A percentile compares a stretch with the other conserved stretches of the same genome.
These are phyloP conservation scores for Metridium senile DNA, from an alignment of 92 coral and sea anemone species.

Conservation along the genomic window DNA sequence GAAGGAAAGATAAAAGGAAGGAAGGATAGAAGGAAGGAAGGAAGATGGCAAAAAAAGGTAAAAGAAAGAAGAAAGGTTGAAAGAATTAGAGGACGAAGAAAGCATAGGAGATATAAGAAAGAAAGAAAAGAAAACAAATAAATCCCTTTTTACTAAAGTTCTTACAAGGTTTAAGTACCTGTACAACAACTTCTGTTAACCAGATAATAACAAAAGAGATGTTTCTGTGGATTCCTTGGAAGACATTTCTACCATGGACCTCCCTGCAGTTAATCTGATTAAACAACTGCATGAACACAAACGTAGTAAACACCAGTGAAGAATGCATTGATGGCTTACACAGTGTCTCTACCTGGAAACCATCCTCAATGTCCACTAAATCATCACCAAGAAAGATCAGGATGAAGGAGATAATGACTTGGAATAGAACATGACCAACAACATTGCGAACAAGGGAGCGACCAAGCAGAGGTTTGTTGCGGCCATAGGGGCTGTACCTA, in stretches of 20 bases:
- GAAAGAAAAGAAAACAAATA: too few species aligned
- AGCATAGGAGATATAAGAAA: too few species aligned
- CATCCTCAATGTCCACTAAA: slow-evolving; percentile 71
- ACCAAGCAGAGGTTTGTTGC: slow-evolving; percentile 77
- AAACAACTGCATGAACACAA: slow-evolving; percentile 87
- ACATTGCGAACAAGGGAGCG: slow-evolving; percentile 86
- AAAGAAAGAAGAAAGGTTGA: too few species aligned
- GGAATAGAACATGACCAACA: slow-evolving; percentile 77
- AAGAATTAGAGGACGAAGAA: too few species aligned
- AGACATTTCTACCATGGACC: slow-evolving; percentile 81
- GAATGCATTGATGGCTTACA: slow-evolving; percentile 76
- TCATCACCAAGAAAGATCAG: slow-evolving; percentile 76
- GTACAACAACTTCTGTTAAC: slow-evolving; percentile 65
- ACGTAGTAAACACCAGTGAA: slow-evolving; percentile 79
- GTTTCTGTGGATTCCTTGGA: slow-evolving; percentile 71
- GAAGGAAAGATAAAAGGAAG: too few species aligned
- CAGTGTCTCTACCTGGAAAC: slow-evolving; percentile 54
- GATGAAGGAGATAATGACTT: slow-evolving; percentile 65
- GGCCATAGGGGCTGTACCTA: slow-evolving; percentile 74
- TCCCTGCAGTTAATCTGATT: slow-evolving; percentile 84
- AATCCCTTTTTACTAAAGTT: too few species aligned
- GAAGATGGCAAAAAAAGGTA: too few species aligned
- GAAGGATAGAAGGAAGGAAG: too few species aligned
- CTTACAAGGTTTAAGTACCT: slow-evolving; percentile 60
- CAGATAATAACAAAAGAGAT: slow-evolving; percentile 61